These are phyloP conservation scores for Stigmatopora nigra DNA, from an alignment of 2,113 vertebrate species.

Conservation along the genomic window DNA sequence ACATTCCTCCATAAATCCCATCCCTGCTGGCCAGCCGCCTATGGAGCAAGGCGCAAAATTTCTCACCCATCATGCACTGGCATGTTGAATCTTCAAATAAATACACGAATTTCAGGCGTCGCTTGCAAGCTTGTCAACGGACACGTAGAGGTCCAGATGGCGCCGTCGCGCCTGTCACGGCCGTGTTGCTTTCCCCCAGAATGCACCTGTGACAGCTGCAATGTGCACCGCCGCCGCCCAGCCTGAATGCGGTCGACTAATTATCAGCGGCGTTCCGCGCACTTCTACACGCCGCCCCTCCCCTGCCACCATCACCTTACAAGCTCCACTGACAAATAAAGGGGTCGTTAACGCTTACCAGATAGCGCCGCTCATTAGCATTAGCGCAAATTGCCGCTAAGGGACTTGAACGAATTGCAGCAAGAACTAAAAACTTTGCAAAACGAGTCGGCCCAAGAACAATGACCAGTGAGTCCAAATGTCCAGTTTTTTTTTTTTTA, in stretches of 20 bases:
- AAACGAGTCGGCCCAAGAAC: too few relatives aligned
- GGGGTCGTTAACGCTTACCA: slow-evolving; percentile 31
- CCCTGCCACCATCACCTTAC: slow-evolving; percentile 48
- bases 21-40: slow-evolving; percentile 19
- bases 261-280: slow-evolving; percentile 63
- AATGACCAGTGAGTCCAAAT: too few relatives aligned
- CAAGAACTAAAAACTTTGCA: too few relatives aligned
- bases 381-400: background rate
- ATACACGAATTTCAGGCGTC: slow-evolving; percentile 25
- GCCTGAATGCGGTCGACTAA: slow-evolving; percentile 68
- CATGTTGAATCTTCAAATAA: slow-evolving; percentile 24
- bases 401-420: background rate
- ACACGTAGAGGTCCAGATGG: slow-evolving; percentile 70
- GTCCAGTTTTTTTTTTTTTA: too few relatives aligned
- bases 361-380: slow-evolving; percentile 6
- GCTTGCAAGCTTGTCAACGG: slow-evolving; percentile 49
- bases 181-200: slow-evolving; percentile 62
- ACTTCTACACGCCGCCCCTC: slow-evolving; percentile 24
- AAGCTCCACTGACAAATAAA: slow-evolving; percentile 47
- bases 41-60: slow-evolving; percentile 16
- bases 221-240: slow-evolving; percentile 69
- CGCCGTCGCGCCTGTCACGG: slow-evolving; percentile 69
- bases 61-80: slow-evolving; percentile 31
- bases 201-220: slow-evolving; percentile 75
- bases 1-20: background rate